Conservation (phyloP, 2,888 invertebrate genomes). For the Eudasyphora cyanicolor region DNA sequence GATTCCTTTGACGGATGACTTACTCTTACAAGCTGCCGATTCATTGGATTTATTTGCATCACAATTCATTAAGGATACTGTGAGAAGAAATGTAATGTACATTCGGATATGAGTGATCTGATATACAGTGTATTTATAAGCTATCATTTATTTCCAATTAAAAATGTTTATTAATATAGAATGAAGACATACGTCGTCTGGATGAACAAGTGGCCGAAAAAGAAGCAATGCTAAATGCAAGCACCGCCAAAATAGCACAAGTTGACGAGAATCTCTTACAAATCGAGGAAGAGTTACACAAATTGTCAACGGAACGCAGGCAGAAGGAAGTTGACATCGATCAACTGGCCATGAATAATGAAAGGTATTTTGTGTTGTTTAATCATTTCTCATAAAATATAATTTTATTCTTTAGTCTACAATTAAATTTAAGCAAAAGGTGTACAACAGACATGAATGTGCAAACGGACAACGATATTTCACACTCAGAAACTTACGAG, state of each 20-base stretch:
- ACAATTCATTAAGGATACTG: conserved; percentile 84
- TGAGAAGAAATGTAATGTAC: conserved; percentile 88
- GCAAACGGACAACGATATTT: conserved; percentile 73
- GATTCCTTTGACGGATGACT: conserved; percentile 82
- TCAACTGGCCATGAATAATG: conserved; percentile 70
- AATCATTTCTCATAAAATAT: not conserved
- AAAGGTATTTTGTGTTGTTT: conserved; percentile 64
- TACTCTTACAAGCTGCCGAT: conserved; percentile 84
- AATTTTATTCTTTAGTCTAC: conserved; percentile 81
- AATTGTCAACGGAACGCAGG: conserved; percentile 78
- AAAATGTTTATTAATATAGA: conserved; percentile 82
- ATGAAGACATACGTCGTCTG: conserved; percentile 86
- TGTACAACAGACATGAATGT: conserved; percentile 73
- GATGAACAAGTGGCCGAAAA: conserved; percentile 84
- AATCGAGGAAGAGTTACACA: conserved; percentile 84
- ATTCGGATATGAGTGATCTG: too few species aligned
- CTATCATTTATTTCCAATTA: conserved; percentile 43
- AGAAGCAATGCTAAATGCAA: conserved; percentile 82
- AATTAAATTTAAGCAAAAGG: conserved; percentile 83
- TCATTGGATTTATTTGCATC: conserved; percentile 85
- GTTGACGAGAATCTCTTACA: conserved; percentile 86
- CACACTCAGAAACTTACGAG: conserved; percentile 76
- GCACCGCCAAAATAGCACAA: conserved; percentile 85
- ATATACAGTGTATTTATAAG: not conserved
- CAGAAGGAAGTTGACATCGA: conserved; percentile 70